phyloP scores from a whole-genome alignment of 2,797 vertebrate genomes.

The Nyctibius grandis region DNA sequence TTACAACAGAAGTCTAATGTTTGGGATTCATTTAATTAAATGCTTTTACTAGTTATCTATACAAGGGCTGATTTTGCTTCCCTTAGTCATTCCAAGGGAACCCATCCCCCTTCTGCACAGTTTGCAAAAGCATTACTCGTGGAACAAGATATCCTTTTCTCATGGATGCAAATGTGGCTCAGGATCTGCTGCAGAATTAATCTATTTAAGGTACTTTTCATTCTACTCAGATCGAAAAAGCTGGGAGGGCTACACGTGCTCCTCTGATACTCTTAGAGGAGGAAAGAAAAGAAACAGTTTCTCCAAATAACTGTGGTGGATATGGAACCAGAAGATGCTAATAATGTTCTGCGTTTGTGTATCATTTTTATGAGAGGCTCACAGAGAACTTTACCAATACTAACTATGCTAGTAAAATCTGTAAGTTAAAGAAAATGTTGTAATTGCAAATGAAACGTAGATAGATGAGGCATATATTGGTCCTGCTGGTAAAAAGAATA shows the following conservation, averaged over 20 bases:
- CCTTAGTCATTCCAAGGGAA: neutral
- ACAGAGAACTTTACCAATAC: neutral
- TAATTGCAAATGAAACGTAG: neutral
- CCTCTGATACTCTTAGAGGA: neutral
- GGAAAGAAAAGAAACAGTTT: neutral
- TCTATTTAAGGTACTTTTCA: neutral
- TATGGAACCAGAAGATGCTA: neutral
- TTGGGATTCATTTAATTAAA: neutral
- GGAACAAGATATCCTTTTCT: neutral
- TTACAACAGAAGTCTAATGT: neutral
- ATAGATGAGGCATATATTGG: neutral
- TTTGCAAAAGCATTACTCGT: neutral
- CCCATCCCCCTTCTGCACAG: neutral
- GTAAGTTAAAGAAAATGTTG: neutral
- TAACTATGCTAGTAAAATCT: neutral
- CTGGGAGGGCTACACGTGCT: fast-evolving
- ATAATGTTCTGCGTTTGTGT: neutral
- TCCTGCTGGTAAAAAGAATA: neutral
- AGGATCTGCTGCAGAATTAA: neutral
- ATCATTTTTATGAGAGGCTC: neutral
- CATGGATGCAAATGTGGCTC: neutral
- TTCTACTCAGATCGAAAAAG: neutral
- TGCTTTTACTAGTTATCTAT: neutral
- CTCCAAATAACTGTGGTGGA: neutral
- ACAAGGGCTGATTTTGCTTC: neutral